Evolutionary conservation across 2,113 vertebrate genomes (phyloP).

Genomic region (Mastomys natalensis): DNA sequence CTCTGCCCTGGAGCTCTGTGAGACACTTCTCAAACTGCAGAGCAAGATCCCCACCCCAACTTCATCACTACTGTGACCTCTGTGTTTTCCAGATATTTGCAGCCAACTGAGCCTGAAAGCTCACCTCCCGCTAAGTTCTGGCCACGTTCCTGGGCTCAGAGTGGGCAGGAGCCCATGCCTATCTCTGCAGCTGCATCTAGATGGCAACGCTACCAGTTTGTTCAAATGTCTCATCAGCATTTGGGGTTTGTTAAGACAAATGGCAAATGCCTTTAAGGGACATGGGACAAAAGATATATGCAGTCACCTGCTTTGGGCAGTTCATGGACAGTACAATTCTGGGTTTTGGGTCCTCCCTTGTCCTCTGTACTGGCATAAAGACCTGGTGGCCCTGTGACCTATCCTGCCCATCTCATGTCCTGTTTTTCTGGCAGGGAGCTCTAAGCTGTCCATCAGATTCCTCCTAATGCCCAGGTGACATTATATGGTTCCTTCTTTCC

Average conservation of each 20-base stretch:
- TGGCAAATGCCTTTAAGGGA: neutral
- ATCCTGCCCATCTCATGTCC: neutral
- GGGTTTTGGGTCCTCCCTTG: neutral
- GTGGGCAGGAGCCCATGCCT: neutral
- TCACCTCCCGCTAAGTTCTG: neutral
- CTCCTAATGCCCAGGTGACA: rapidly evolving
- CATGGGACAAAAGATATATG: neutral
- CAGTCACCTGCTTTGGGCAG: neutral
- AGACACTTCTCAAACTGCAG: neutral
- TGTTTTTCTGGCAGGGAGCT: neutral
- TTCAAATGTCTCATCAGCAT: neutral
- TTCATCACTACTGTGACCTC: neutral
- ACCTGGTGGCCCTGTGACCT: neutral
- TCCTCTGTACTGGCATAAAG: neutral
- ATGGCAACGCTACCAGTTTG: too few species aligned
- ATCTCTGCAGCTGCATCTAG: neutral
- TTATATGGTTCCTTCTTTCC: neutral
- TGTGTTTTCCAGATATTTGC: neutral
- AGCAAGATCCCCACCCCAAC: neutral
- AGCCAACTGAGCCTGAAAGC: neutral
- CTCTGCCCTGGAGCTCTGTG: neutral
- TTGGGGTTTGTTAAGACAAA: neutral
- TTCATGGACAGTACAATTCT: neutral
- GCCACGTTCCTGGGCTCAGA: neutral
- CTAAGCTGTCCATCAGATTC: too few species aligned